Percentiles rank a stretch among this genome's conserved stretches.
Evolutionary conservation across 2,797 vertebrate species (phyloP).

Genomic region (Paramormyrops hopkinsi): DNA sequence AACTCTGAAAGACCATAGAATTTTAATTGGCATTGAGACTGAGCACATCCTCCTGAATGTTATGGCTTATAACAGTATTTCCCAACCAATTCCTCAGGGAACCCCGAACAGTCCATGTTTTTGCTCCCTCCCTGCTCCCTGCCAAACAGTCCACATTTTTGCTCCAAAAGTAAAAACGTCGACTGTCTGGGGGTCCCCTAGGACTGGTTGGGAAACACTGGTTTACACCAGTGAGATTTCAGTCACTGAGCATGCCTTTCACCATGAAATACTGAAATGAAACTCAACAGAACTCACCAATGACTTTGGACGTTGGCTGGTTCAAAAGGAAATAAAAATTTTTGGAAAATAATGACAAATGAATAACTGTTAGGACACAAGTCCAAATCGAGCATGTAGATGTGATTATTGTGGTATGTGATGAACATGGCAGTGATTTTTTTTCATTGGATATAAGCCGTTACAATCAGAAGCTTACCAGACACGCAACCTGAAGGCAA

Average conservation of each 20-base stretch:
- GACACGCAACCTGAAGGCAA: constrained; percentile 25
- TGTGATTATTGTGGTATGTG: neutral
- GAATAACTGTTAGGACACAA: neutral
- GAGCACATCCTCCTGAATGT: neutral
- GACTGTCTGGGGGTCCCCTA: neutral
- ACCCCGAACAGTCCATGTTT: neutral
- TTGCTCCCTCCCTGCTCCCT: neutral
- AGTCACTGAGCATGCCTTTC: neutral
- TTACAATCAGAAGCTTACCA: constrained; percentile 34
- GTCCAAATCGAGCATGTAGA: neutral
- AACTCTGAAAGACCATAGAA: constrained; percentile 51
- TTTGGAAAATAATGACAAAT: neutral
- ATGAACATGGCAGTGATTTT: neutral
- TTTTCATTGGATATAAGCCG: neutral
- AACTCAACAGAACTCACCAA: constrained; percentile 8
- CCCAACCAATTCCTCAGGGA: neutral
- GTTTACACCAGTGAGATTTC: neutral
- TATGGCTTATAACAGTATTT: neutral
- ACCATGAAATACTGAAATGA: neutral
- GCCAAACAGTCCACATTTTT: neutral
- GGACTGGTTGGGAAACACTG: neutral
- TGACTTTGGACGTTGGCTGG: constrained; percentile 6
- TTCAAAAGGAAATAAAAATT: neutral
- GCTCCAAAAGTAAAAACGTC: neutral
- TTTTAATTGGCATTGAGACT: neutral